phyloP scores from a whole-genome alignment of 2,888 invertebrate genomes.

The Deilephila porcellus region DNA sequence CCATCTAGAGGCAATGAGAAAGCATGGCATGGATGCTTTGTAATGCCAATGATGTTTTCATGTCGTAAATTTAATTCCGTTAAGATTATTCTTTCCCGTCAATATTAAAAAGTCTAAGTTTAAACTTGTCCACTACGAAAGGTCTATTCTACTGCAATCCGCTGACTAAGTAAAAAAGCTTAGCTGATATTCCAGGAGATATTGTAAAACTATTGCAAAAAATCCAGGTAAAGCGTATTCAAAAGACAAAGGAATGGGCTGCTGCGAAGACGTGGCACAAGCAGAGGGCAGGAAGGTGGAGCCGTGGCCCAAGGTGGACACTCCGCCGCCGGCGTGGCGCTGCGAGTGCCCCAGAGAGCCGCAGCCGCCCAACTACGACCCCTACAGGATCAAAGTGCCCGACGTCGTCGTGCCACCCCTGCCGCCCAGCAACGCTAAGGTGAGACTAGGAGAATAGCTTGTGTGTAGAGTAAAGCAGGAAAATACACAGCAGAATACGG shows the following conservation, averaged over 20 bases:
- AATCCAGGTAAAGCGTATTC: slow-evolving; percentile 55
- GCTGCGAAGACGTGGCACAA: slow-evolving; percentile 63
- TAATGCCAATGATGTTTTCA: too few species aligned
- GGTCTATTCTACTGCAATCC: too few species aligned
- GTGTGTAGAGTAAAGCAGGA: too few species aligned
- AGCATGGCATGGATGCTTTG: too few species aligned
- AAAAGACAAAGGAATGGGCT: slow-evolving; percentile 53
- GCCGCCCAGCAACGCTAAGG: slow-evolving; percentile 73
- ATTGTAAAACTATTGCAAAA: not conserved
- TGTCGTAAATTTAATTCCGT: too few species aligned
- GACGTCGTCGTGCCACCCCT: slow-evolving; percentile 71
- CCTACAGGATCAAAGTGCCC: slow-evolving; percentile 74
- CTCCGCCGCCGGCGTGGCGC: slow-evolving; percentile 61
- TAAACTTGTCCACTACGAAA: too few species aligned
- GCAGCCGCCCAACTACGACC: slow-evolving; percentile 73
- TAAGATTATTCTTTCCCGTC: too few species aligned
- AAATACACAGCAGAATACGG: too few species aligned
- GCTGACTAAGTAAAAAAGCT: too few species aligned
- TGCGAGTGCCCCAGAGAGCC: slow-evolving; percentile 61
- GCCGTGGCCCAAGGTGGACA: slow-evolving; percentile 65
- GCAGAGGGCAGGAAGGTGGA: slow-evolving; percentile 62
- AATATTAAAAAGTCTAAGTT: too few species aligned
- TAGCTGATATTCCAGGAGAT: too few species aligned
- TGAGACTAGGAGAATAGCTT: slow-evolving; percentile 41
- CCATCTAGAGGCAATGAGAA: too few species aligned